phyloP scores from a whole-genome alignment of 2,888 invertebrate genomes.

The Melanophora roralis region DNA sequence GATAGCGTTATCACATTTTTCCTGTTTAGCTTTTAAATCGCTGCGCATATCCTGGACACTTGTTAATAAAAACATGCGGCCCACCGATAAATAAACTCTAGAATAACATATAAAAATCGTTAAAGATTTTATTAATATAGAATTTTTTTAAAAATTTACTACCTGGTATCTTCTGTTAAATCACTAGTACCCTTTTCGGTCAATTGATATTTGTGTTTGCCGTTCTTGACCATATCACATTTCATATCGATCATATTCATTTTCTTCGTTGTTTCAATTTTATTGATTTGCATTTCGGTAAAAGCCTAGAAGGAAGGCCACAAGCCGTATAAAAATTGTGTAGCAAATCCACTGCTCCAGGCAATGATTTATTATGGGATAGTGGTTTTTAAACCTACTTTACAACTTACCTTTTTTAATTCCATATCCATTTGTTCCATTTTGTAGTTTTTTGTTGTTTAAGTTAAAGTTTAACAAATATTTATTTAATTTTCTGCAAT shows the following conservation, averaged over 20 bases:
- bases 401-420: constrained; percentile 73
- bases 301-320: constrained; percentile 80
- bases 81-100: constrained; percentile 80
- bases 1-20: constrained; percentile 82
- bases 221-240: constrained; percentile 84
- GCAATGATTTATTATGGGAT: constrained; percentile 21
- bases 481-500: constrained; percentile 15
- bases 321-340: not conserved
- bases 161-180: constrained; percentile 75
- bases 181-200: constrained; percentile 80
- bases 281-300: constrained; percentile 87
- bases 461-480: constrained; percentile 2
- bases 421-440: constrained; percentile 77
- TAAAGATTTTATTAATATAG: not conserved
- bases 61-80: constrained; percentile 87
- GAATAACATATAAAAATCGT: not conserved
- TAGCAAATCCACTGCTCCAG: constrained; percentile 10
- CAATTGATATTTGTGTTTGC: constrained; percentile 84
- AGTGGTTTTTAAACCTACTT: not conserved
- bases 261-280: constrained; percentile 87
- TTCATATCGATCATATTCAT: constrained; percentile 85
- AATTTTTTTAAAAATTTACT: constrained; percentile 1
- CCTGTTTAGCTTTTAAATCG: constrained; percentile 81
- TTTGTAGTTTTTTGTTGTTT: constrained; percentile 59
- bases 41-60: constrained; percentile 81